Evolutionary conservation across 2,888 invertebrate species (phyloP).

Genomic region (Chloroclysta siterata): DNA sequence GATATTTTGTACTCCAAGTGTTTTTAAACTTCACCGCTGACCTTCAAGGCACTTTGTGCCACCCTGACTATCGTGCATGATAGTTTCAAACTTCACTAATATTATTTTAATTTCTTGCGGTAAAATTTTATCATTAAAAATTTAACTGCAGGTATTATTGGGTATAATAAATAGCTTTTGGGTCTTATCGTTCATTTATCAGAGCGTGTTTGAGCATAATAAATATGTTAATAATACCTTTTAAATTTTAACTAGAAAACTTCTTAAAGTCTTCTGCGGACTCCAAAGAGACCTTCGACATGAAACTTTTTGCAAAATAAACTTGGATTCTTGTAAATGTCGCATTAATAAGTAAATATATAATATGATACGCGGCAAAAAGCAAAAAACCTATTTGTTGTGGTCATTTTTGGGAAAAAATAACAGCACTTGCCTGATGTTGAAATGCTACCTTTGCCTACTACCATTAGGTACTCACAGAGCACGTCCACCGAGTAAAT

Average conservation of each 20-base stretch:
- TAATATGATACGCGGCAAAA: no score
- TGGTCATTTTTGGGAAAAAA: no score
- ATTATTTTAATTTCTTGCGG: slow-evolving; percentile 14
- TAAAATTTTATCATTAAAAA: slow-evolving; percentile 14
- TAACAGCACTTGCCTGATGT: no score
- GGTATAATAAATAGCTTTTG: slow-evolving; percentile 11
- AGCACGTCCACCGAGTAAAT: no score
- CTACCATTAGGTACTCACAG: no score
- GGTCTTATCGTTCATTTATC: slow-evolving; percentile 39
- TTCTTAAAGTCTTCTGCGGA: slow-evolving; percentile 30
- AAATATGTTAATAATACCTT: slow-evolving; percentile 38
- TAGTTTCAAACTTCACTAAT: slow-evolving; percentile 1
- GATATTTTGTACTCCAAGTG: neutral
- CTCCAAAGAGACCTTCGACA: slow-evolving; percentile 16
- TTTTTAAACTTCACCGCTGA: neutral
- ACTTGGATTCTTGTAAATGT: slow-evolving; percentile 1
- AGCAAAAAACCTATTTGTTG: no score
- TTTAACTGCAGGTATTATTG: slow-evolving; percentile 18
- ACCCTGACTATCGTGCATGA: slow-evolving; percentile 4
- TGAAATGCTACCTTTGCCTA: no score
- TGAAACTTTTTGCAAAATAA: neutral
- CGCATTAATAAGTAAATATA: neutral
- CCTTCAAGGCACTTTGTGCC: neutral
- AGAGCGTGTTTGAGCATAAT: slow-evolving; percentile 43
- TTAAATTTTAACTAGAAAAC: slow-evolving; percentile 41